Base-by-base conservation (phyloP, 2,113 vertebrate genomes). In the Salvator merianae region DNA sequence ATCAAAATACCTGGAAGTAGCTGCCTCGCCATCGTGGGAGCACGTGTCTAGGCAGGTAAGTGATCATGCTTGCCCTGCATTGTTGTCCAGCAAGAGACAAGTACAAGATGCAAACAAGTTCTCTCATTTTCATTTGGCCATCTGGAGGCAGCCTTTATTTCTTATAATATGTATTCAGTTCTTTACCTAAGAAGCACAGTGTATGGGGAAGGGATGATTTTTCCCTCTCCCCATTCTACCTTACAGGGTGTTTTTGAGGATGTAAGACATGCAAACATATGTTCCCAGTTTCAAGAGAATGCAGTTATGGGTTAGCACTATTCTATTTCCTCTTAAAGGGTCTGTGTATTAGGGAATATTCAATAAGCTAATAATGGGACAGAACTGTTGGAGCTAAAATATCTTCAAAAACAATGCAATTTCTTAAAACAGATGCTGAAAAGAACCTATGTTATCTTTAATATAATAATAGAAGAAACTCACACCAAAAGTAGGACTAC, bases 391-490 rank as follows among this genome's bases (percentile, higher is more conserved):
- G 69, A 65, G 59, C 28, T 38, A 66, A 62, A 79, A 32, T 20
- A 59, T 18, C 55, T 53, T 53, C 16, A 53, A 53, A 14, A 9
- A 53, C n/a, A n/a, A n/a, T 59, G 20, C 55, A 59, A 59, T 59
- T 59, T 20, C 55, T 20, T 59, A 59, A 20, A 59, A 59, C 14
- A 59, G 20, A 59, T 4, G 4, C 20, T 20, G 14, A 88, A 30
- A 84, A 85, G 22, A 70, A 63, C 55, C 30, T 47, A 28, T 14
- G 13, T 55, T 38, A 7, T 43, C 1, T 40, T 62, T 30, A 71
- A 22, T 55, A 32, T 0, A 3, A 71, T 73, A 38, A 43, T 47
- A 83, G 89, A 89, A 90, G 80, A 40, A 59, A 88, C 43, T 47
- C 10, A 47, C 43, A 47, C 10, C 18, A 59, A 59, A 59, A 59